Percentiles rank a stretch among this genome's conserved stretches.
Conservation (phyloP, 2,888 invertebrate genomes). For the Drosophila melanosoma region DNA sequence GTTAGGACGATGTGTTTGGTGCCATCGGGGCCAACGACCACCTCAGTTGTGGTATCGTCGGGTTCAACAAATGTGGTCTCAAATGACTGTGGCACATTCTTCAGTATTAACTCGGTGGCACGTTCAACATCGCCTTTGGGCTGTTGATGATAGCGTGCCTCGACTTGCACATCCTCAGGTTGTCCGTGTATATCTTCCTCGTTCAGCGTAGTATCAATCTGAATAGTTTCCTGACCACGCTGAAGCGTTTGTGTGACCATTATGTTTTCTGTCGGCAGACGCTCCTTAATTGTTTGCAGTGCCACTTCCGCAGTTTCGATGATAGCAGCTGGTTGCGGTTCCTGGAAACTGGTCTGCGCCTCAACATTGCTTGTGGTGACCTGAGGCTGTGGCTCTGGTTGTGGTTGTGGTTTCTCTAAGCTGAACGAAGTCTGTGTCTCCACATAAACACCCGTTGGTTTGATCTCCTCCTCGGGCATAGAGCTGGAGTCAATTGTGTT, state of each 20-base stretch:
- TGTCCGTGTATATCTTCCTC: slow-evolving; percentile 85
- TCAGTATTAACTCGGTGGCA: slow-evolving; percentile 90
- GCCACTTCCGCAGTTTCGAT: slow-evolving; percentile 81
- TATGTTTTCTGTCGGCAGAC: slow-evolving; percentile 87
- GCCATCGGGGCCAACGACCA: slow-evolving; percentile 92
- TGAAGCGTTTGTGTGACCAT: slow-evolving; percentile 88
- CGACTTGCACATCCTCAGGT: slow-evolving; percentile 88
- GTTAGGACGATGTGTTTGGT: slow-evolving; percentile 92
- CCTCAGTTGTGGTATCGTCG: slow-evolving; percentile 92
- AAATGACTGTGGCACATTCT: slow-evolving; percentile 90
- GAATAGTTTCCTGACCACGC: slow-evolving; percentile 89
- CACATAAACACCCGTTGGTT: slow-evolving; percentile 83
- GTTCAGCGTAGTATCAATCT: slow-evolving; percentile 89
- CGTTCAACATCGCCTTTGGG: slow-evolving; percentile 86
- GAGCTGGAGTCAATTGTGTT: slow-evolving; percentile 89
- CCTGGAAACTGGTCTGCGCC: slow-evolving; percentile 87
- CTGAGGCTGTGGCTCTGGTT: slow-evolving; percentile 56
- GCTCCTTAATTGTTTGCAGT: slow-evolving; percentile 84
- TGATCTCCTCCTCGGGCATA: slow-evolving; percentile 89
- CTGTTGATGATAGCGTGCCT: slow-evolving; percentile 89
- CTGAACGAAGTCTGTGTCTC: slow-evolving; percentile 90
- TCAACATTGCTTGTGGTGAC: slow-evolving; percentile 85
- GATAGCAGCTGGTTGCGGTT: slow-evolving; percentile 34
- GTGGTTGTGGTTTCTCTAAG: slow-evolving; percentile 70
- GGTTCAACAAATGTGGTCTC: slow-evolving; percentile 93